Evolutionary conservation across 2,113 vertebrate species (phyloP).

Genomic region (Setophaga petechia): DNA sequence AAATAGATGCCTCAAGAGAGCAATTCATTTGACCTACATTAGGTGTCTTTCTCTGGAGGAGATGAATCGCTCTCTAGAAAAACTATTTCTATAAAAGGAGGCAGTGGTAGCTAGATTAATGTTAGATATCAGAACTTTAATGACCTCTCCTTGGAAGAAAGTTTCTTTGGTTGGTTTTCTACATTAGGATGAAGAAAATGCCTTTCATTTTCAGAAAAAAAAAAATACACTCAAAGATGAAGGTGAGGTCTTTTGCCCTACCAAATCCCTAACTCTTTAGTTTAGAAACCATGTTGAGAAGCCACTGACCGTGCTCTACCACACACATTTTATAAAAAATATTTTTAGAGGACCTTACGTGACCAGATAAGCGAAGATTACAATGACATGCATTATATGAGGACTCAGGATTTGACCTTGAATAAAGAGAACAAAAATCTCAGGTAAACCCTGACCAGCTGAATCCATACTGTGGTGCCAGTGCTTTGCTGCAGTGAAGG

Average conservation of each 20-base stretch:
- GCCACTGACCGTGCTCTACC: background rate
- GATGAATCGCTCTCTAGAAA: background rate
- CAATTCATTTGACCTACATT: conserved; percentile 27
- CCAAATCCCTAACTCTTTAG: background rate
- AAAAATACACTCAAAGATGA: background rate
- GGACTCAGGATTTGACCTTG: background rate
- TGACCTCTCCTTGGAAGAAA: background rate
- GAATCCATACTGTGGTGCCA: background rate
- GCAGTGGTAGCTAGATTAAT: background rate
- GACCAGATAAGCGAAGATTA: background rate
- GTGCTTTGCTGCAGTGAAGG: background rate
- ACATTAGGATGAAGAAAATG: background rate
- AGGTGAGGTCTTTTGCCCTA: background rate
- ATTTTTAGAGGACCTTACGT: background rate
- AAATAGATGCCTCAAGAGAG: background rate
- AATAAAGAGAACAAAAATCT: background rate
- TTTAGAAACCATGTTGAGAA: background rate
- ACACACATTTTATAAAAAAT: background rate
- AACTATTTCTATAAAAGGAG: background rate
- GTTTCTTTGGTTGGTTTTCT: background rate
- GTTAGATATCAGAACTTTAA: background rate
- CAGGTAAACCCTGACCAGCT: background rate
- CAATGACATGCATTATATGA: background rate
- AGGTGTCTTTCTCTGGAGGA: background rate
- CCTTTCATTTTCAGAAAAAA: background rate